These are phyloP conservation scores for Trididemnum clinides DNA, from an alignment of 23 tunicate species.

Conservation along the genomic window DNA sequence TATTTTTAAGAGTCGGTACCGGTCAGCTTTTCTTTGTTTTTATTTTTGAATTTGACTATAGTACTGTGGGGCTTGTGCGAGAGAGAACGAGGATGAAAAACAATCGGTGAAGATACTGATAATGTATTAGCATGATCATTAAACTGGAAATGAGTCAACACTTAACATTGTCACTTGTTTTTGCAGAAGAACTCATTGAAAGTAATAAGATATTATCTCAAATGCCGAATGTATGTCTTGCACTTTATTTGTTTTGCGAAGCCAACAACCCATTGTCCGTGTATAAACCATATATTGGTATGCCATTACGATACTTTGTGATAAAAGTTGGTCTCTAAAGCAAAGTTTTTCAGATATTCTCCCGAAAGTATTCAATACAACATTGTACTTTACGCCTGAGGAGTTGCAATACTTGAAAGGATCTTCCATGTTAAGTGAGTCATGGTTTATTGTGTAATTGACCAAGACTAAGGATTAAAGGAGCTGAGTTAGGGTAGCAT, in stretches of 20 bases:
- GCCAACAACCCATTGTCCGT: slow-evolving; percentile 50
- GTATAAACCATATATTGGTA: slow-evolving; percentile 87
- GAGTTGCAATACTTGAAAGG: slow-evolving; percentile 76
- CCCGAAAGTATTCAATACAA: slow-evolving; percentile 73
- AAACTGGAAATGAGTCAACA: too few relatives aligned
- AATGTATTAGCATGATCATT: not conserved
- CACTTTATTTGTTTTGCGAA: slow-evolving; percentile 81
- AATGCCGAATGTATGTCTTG: slow-evolving; percentile 91
- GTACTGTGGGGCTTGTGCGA: not conserved
- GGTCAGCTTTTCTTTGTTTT: too few relatives aligned
- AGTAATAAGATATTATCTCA: slow-evolving; percentile 55
- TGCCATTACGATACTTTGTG: not conserved
- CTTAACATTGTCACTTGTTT: not conserved
- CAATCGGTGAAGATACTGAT: not conserved
- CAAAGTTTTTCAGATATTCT: slow-evolving; percentile 62
- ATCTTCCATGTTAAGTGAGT: slow-evolving; percentile 60
- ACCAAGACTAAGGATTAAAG: too few relatives aligned
- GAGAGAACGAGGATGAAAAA: not conserved
- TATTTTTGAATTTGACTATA: not conserved
- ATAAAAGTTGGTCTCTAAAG: not conserved
- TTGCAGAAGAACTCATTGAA: slow-evolving; percentile 53
- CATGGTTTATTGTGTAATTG: not conserved
- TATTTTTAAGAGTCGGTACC: too few relatives aligned
- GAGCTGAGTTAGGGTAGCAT: too few relatives aligned
- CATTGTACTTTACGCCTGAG: slow-evolving; percentile 64